Evolutionary conservation across 2,797 vertebrate species (phyloP).

Genomic region (Ibycter americanus): DNA sequence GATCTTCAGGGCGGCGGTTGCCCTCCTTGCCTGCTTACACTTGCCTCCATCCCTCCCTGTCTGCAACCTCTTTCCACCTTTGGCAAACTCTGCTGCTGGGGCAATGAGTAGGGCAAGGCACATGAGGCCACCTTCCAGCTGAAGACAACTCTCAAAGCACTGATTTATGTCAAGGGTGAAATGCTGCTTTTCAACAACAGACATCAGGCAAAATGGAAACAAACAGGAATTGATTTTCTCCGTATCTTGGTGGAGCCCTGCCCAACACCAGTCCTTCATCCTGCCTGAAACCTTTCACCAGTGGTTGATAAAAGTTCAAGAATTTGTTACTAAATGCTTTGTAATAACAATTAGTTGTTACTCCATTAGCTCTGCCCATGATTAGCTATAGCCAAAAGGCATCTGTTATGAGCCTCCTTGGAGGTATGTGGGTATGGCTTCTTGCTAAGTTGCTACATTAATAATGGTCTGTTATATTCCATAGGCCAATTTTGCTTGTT

Average conservation of each 20-base stretch:
- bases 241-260: fast-evolving
- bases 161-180: not conserved
- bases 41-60: not conserved
- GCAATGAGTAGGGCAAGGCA: not conserved
- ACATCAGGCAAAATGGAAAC: not conserved
- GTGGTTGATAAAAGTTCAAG: not conserved
- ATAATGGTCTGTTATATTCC: not conserved
- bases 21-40: not conserved
- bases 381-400: not conserved
- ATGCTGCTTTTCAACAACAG: not conserved
- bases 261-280: not conserved
- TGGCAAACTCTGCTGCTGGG: not conserved
- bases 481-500: not conserved
- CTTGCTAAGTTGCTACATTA: not conserved
- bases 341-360: not conserved
- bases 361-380: constrained; percentile 16
- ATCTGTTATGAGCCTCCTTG: not conserved
- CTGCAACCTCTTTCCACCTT: not conserved
- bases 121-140: not conserved
- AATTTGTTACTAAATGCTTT: not conserved
- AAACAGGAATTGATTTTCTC: not conserved
- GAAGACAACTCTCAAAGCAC: not conserved
- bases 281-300: not conserved
- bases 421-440: not conserved
- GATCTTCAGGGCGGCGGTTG: not conserved